Evolutionary conservation across 2,888 invertebrate species (phyloP), one percentile per base, ranked within the genome.

Genomic region (Suillia variegata): DNA sequence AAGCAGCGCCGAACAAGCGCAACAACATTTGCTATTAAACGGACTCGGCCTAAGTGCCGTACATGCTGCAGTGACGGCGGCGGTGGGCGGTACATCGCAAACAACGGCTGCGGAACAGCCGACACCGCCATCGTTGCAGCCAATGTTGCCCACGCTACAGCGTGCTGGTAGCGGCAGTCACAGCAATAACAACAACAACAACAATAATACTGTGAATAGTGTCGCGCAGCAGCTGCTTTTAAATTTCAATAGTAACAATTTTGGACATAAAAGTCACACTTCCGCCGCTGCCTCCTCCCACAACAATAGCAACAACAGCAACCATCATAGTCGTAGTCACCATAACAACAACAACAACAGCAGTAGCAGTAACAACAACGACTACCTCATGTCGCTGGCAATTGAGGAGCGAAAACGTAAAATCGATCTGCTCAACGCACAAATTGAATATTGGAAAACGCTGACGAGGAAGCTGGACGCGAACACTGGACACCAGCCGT

Each of bases 371-470:
- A 72, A 69, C 54, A 72, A 71, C 54, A 80, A 76, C 47, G 80
- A 80, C 56, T 77, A 76, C 31, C 73, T 82, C 54, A 70, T 79
- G 62, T 67, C 75, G 31, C 62, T 82, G 67, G 79, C 79, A 8
- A 70, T 81, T 56, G 82, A 81, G 68, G 82, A 81, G 68, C 74
- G 80, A 5, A 78, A 77, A 59, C 70, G 76, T 0, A 82, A 80
- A 63, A 82, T 81, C 24, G 81, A 81, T 48, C 66, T 81, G 55
- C 47, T 81, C 2, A 80, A 81, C 63, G 81, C 75, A 56, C 81
- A 81, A 70, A 81, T 82, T 31, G 79, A 80, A 20, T 81, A 81
- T 55, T 81, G 81, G 81, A 78, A 78, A 49, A 80, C 78, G 12
- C 63, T 81, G 38, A 81, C 82, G 31, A 77, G 77, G 58, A 81